phyloP scores from a whole-genome alignment of 2,797 vertebrate genomes.

The Numenius phaeopus region DNA sequence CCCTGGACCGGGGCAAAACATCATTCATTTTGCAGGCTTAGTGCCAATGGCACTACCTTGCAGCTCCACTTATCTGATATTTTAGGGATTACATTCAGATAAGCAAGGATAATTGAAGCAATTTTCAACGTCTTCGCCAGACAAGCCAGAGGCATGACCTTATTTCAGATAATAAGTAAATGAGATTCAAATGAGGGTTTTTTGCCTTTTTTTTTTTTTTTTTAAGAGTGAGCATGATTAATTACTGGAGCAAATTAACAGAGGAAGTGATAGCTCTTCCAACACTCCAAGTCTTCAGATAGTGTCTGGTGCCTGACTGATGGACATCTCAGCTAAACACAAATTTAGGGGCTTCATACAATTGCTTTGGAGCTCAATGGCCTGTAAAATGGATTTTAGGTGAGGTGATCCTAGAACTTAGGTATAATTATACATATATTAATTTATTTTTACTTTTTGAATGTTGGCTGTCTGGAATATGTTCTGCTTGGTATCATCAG shows the following conservation, averaged over 20 bases:
- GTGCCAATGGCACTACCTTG: slow-evolving; percentile 2
- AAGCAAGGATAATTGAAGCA: slow-evolving; percentile 58
- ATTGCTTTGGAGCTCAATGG: background rate
- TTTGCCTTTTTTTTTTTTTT: background rate
- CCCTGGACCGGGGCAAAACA: background rate
- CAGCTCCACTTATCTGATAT: slow-evolving; percentile 28
- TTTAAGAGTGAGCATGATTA: background rate
- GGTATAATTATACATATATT: background rate
- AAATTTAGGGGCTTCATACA: background rate
- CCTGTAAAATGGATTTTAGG: background rate
- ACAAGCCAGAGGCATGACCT: slow-evolving; percentile 47
- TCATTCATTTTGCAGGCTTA: background rate
- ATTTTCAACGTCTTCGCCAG: slow-evolving; percentile 57
- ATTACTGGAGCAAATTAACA: background rate
- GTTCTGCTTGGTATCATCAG: background rate
- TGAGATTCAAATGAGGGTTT: background rate
- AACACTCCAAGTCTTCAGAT: background rate
- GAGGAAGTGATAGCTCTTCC: background rate
- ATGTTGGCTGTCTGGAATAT: background rate
- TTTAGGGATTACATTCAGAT: slow-evolving; percentile 44
- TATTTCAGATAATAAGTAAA: slow-evolving; percentile 38
- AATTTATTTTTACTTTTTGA: background rate
- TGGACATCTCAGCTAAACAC: background rate
- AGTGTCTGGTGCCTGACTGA: background rate
- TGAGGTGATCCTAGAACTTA: background rate